Percentiles rank a stretch among this genome's conserved stretches.
phyloP scores from a whole-genome alignment of 1,140 invertebrate species.

The Stenopsyche tienmushanensis region DNA sequence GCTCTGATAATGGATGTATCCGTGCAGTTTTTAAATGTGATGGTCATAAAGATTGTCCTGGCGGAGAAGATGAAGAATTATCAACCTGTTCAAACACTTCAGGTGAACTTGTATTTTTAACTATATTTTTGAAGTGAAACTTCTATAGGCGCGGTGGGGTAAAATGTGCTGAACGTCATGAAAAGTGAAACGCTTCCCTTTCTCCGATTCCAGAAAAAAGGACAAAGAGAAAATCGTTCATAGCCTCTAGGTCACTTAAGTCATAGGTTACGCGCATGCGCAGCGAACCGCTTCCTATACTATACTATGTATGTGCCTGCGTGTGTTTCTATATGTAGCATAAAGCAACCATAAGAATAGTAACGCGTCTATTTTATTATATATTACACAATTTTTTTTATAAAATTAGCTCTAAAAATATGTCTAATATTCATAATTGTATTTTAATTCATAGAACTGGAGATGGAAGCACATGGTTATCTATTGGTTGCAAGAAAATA shows the following conservation, averaged over 20 bases:
- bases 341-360: too few species aligned
- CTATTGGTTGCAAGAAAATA: slow-evolving; percentile 79
- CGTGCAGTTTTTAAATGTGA: slow-evolving; percentile 79
- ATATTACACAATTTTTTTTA: not conserved
- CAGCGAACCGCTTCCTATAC: too few species aligned
- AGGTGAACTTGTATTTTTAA: not conserved
- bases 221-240: not conserved
- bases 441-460: slow-evolving; percentile 91
- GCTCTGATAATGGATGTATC: too few species aligned
- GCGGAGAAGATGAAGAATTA: slow-evolving; percentile 80
- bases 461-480: slow-evolving; percentile 83
- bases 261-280: too few species aligned
- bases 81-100: slow-evolving; percentile 25
- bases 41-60: slow-evolving; percentile 78
- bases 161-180: too few species aligned
- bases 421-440: slow-evolving; percentile 81
- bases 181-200: too few species aligned
- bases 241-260: not conserved
- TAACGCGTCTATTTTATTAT: slow-evolving; percentile 47
- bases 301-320: not conserved
- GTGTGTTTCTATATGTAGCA: too few species aligned
- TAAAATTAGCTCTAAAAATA: slow-evolving; percentile 88
- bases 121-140: too few species aligned
- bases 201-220: too few species aligned
- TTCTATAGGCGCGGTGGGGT: too few species aligned